phyloP scores from a whole-genome alignment of 2,113 vertebrate species.

The Embiotoca jacksoni region DNA sequence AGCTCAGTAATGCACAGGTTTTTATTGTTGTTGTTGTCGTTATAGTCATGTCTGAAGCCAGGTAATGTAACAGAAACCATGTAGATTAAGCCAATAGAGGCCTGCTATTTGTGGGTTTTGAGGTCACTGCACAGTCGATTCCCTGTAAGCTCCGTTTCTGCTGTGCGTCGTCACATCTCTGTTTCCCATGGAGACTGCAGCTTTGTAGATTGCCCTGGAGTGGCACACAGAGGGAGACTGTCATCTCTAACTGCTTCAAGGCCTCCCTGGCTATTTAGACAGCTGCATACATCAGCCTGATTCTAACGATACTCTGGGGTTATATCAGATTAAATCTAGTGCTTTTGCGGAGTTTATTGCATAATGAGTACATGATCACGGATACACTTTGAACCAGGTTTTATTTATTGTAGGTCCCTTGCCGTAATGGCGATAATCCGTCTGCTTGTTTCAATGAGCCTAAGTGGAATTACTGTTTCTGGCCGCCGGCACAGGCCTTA shows the following conservation, averaged over 20 bases:
- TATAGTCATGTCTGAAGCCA: no score
- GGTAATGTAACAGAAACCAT: no score
- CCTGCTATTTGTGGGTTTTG: no score
- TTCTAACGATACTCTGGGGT: constrained; percentile 44
- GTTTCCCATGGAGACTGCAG: constrained; percentile 41
- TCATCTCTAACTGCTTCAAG: constrained; percentile 46
- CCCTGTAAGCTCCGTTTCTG: background rate
- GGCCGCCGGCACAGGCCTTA: constrained; percentile 39
- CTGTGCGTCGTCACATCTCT: background rate
- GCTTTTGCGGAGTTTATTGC: constrained; percentile 60
- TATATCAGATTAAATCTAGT: constrained; percentile 66
- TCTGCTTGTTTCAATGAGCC: constrained; percentile 44
- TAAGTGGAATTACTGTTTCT: constrained; percentile 58
- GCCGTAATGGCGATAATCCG: constrained; percentile 56
- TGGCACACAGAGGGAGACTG: constrained; percentile 53
- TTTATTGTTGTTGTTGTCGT: no score
- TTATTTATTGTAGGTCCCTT: constrained; percentile 34
- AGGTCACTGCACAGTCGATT: background rate
- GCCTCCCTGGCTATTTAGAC: constrained; percentile 72
- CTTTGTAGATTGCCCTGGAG: constrained; percentile 43
- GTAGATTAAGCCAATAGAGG: no score
- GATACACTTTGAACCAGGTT: constrained; percentile 18
- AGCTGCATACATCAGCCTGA: constrained; percentile 70
- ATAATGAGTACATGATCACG: constrained; percentile 65
- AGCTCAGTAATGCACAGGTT: no score